Percentiles rank a stretch among this genome's conserved stretches.
Conservation (phyloP, 2,888 invertebrate genomes). For the Polydrusus cervinus region DNA sequence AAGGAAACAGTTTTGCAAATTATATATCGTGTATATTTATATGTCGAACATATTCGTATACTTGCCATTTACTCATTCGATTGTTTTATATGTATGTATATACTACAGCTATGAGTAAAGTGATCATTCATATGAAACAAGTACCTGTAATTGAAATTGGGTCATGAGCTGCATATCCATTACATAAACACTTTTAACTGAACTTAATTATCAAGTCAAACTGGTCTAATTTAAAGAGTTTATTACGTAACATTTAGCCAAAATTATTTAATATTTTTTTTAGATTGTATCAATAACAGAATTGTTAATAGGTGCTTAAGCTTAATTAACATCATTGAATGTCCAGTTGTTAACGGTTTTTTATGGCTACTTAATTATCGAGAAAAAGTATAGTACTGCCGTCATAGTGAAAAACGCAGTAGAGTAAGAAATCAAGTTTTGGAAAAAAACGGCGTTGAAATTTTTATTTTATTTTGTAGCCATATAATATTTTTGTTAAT, state of each 20-base stretch:
- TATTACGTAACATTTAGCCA: slow-evolving; percentile 8
- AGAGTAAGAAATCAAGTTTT: too few relatives aligned
- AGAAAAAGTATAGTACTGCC: neutral
- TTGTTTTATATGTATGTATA: neutral
- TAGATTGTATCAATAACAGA: slow-evolving; percentile 17
- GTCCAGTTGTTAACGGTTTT: neutral
- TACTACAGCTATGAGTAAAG: neutral
- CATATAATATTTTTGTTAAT: too few relatives aligned
- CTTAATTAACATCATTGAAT: neutral
- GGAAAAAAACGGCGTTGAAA: too few relatives aligned
- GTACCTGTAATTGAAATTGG: slow-evolving; percentile 13
- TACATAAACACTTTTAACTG: slow-evolving; percentile 20
- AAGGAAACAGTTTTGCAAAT: slow-evolving; percentile 19
- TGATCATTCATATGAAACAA: slow-evolving; percentile 11
- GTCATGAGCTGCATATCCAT: slow-evolving; percentile 16
- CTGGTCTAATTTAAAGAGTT: slow-evolving; percentile 19
- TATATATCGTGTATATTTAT: slow-evolving; percentile 7
- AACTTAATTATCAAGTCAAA: slow-evolving; percentile 22
- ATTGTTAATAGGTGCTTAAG: neutral
- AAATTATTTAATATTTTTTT: slow-evolving; percentile 15
- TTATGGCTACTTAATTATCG: neutral
- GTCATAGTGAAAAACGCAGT: too few relatives aligned
- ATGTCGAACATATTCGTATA: slow-evolving; percentile 5
- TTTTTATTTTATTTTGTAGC: too few relatives aligned
- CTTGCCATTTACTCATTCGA: slow-evolving; percentile 2